Evolutionary conservation across 2,797 vertebrate genomes (phyloP), one percentile per base, ranked within the genome.

Genomic region (Oryzias dopingdopingensis): DNA sequence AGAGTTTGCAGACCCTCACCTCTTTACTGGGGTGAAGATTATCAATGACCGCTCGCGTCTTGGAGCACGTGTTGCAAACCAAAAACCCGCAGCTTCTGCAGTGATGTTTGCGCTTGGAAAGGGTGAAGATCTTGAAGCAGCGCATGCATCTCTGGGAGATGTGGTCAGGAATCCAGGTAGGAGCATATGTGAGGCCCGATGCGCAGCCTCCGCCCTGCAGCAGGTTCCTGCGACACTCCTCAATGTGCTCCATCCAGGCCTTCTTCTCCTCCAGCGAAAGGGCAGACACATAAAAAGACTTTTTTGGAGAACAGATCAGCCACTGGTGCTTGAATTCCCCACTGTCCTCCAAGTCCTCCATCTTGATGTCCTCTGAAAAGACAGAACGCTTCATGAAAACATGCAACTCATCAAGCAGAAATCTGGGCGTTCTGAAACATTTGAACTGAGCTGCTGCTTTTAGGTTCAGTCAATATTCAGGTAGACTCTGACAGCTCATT

Each of bases 71-170:
- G 0, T 81, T 88, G 0, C 96, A 98, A 13, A 98, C 95, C 2
- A 98, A 76, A 2, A 96, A 96, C 76, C 96, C 96, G 0, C 96
- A 98, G 51, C 89, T 86, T 6, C 96, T 89, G 84, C 96, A 98
- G 88, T 98, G 96, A 85, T 98, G 96, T 44, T 93, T 88, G 0
- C 96, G 92, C 0, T 88, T 92, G 61, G 91, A 84, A 0, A 84
- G 1, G 0, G 76, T 90, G 88, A 98, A 98, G 43, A 85, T 92
- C 0, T 72, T 79, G 0, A 92, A 85, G 88, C 96, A 98, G 74
- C 96, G 93, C 95, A 98, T 96, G 87, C 96, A 98, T 70, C 93
- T 93, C 59, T 90, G 88, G 0, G 96, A 91, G 0, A 91, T 93
- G 8, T 62, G 73, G 82, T 98, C 93, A 0, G 96, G 96, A 64